phyloP scores from a whole-genome alignment of 2,113 vertebrate species.

The Hucho hucho region DNA sequence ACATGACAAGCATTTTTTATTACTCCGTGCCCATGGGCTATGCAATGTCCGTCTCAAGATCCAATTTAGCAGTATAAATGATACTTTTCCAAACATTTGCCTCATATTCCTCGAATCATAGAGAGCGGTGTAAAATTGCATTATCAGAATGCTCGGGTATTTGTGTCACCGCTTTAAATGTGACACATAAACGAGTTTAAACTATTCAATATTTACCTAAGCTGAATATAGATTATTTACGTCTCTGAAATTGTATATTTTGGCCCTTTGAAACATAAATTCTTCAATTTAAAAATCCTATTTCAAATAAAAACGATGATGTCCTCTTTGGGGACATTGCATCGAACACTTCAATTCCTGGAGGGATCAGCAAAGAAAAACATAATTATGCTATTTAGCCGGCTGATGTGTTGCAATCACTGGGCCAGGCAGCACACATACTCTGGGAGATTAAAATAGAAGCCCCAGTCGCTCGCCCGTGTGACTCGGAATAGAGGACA shows the following conservation, averaged over 20 bases:
- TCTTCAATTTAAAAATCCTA: slow-evolving; percentile 30
- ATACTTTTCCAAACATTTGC: not conserved
- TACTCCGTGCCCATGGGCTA: slow-evolving; percentile 7
- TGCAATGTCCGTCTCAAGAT: not conserved
- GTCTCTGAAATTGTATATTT: slow-evolving; percentile 14
- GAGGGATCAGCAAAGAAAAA: slow-evolving; percentile 59
- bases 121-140: not conserved
- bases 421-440: slow-evolving; percentile 59
- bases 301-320: slow-evolving; percentile 56
- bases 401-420: slow-evolving; percentile 75
- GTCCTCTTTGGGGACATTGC: slow-evolving; percentile 55
- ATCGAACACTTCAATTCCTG: slow-evolving; percentile 57
- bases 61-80: not conserved
- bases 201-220: slow-evolving; percentile 43
- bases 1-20: slow-evolving; percentile 8
- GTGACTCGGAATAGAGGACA: slow-evolving; percentile 67
- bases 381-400: slow-evolving; percentile 78
- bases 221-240: slow-evolving; percentile 31
- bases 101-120: not conserved
- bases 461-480: slow-evolving; percentile 39
- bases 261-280: slow-evolving; percentile 31
- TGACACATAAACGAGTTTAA: slow-evolving; percentile 17
- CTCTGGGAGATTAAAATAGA: slow-evolving; percentile 75
- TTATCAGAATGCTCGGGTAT: not conserved
- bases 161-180: not conserved